phyloP scores from a whole-genome alignment of 2,113 vertebrate genomes.

The Catagonus wagneri region DNA sequence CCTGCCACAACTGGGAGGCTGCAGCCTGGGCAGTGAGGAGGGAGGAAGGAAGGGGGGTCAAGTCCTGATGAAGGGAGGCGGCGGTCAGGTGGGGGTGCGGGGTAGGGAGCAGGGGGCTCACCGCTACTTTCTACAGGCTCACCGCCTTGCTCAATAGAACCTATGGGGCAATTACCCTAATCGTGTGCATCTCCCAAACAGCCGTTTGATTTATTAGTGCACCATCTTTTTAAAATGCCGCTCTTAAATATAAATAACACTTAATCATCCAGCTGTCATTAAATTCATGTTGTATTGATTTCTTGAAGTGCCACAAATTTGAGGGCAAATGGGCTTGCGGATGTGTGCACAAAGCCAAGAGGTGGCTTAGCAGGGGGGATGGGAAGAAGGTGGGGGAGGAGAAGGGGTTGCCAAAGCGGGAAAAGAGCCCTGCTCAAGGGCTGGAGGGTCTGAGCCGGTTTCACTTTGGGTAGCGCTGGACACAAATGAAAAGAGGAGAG shows the following conservation, averaged over 20 bases:
- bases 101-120: neutral
- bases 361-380: neutral
- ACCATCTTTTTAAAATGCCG: slow-evolving; percentile 75
- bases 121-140: slow-evolving; percentile 1
- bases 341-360: slow-evolving; percentile 59
- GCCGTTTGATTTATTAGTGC: slow-evolving; percentile 80
- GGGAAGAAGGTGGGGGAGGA: too few relatives aligned
- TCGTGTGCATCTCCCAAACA: slow-evolving; percentile 77
- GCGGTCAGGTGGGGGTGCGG: neutral
- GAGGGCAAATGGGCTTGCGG: slow-evolving; percentile 67
- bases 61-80: neutral
- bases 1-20: slow-evolving; percentile 20
- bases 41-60: neutral
- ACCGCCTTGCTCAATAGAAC: slow-evolving; percentile 28
- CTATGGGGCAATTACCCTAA: slow-evolving; percentile 74
- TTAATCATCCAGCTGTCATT: slow-evolving; percentile 83
- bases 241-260: slow-evolving; percentile 84
- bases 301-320: slow-evolving; percentile 76
- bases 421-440: neutral
- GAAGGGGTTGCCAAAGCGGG: neutral
- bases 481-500: neutral
- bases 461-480: neutral
- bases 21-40: neutral
- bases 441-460: neutral
- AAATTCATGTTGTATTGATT: slow-evolving; percentile 83